Evolutionary conservation across 2,113 vertebrate species (phyloP), one percentile per base, ranked within the genome.

Genomic region (Chaetodon auriga): DNA sequence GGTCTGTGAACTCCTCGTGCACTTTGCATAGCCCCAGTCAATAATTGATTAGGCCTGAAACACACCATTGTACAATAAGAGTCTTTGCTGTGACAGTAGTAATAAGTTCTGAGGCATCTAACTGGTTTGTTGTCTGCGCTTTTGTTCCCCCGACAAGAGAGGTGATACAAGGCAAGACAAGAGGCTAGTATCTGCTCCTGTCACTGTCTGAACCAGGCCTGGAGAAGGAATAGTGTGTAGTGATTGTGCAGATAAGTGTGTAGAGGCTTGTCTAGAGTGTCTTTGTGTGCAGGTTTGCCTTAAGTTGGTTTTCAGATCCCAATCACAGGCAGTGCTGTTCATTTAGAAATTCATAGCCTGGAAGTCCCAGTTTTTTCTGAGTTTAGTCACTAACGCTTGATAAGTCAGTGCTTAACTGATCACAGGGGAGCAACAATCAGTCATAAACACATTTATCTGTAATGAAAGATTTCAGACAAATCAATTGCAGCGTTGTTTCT

Each of bases 21-120:
- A 84, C 91, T 62, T 55, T 3, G 14, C 78, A 60, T 46, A 65
- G 62, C 84, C 82, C 38, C 65, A 72, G 81, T 91, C 90, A 92
- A 93, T 93, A 90, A 92, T 90, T 90, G 88, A 92, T 92, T 63
- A 23, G 69, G 5, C 73, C 63, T 83, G 81, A 82, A 88, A 72
- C 78, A 38, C 78, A 38, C 66, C 18, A 6, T 51, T 72, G 72
- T 16, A 15, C 63, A n/a, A 2, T 66, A 14, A 53, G 66, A 83
- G 21, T 81, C 61, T 54, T 72, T 68, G 45, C 54, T 53, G 75
- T 75, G 86, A 85, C 86, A 75, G 75, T 61, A 41, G 63, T 65
- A 74, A 25, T 6, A 84, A 19, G 45, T 69, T 78, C 36, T 49
- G 65, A 68, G 60, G 72, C 74, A 3, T 82, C 41, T 60, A 61